Evolutionary conservation across 2,113 vertebrate species (phyloP), one percentile per base, ranked within the genome.

Genomic region (Romanogobio albipinnatus): DNA sequence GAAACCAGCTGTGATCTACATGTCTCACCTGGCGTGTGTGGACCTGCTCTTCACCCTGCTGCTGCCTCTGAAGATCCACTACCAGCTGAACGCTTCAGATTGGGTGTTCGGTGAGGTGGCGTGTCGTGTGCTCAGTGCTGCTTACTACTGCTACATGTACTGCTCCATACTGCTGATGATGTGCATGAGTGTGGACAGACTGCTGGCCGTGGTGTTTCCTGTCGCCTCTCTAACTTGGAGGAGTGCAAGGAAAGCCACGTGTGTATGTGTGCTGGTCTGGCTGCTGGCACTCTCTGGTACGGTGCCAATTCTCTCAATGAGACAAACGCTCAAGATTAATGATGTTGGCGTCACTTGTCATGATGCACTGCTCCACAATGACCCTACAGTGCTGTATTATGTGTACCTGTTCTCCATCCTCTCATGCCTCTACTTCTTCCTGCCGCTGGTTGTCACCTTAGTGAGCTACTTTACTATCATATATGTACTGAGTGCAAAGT

Each of bases 121-220:
- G 94, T 99, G 98, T 88, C 91, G 93, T 39, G 88, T 96, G 0
- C 86, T 97, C 85, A 99, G 96, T 0, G 96, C 96, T 0, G 95
- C 96, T 0, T 99, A 97, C 89, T 98, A 98, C 87, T 95, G 95
- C 87, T 98, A 99, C 92, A 98, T 99, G 97, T 98, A 98, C 71
- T 97, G 97, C 86, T 99, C 97, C 0, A 75, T 98, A 81, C 93
- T 99, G 92, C 95, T 99, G 71, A 95, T 97, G 91, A 96, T 92
- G 0, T 95, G 95, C 82, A 99, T 99, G 22, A 96, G 96, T 85
- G 77, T 96, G 0, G 97, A 99, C 91, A 95, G 97, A 17, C 96
- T 97, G 92, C 91, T 99, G 83, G 97, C 97, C 0, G 97, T 99
- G 87, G 97, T 97, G 26, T 96, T 97, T 82, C 97, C 98, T 22